Base-by-base conservation (phyloP, 2,888 invertebrate species). In the Calameuta idolon region DNA sequence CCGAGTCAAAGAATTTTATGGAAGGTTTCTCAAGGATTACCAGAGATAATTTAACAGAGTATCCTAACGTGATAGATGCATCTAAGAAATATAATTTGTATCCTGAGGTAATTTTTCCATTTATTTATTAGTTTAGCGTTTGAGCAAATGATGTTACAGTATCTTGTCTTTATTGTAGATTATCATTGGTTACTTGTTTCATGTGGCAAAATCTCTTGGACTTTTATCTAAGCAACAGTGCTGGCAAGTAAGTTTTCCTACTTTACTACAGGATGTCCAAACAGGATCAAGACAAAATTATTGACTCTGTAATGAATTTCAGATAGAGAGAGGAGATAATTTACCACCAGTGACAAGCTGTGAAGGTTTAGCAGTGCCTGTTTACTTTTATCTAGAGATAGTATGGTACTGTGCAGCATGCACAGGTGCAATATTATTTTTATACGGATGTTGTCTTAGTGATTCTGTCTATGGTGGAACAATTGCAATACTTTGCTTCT, bases 41-140 rank as follows among this genome's bases (percentile, higher is more conserved):
- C 90, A 93, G 94, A 81, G 96, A 97, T 87, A 95, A 95, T 84
- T 91, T 95, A 34, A 97, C 97, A 0, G 97, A 98, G 89, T 96
- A 95, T 90, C 97, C 97, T 0, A 94, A 94, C 76, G 94, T 95
- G 76, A 95, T 98, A 34, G 97, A 98, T 91, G 96, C 96, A 0
- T 92, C 96, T 69, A 95, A 95, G 87, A 92, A 97, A 76, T 98
- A 98, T 90, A 97, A 96, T 91, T 94, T 98, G 76, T 94, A 96
- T 87, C 97, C 97, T 1, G 98, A 98, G 94, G 95, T 97, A 83
- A 91, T 92, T 74, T 89, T 55, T 23, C 9, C 23, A 55, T 55
- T 55, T 91, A 73, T 40, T 40, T 9, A 55, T 23, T 55, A 55
- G 23, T 55, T 23, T 55, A 9, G 2, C 0, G 1, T 55, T 55